These are phyloP conservation scores for Euura lappo DNA, from an alignment of 1,140 invertebrate genomes.

Conservation along the genomic window DNA sequence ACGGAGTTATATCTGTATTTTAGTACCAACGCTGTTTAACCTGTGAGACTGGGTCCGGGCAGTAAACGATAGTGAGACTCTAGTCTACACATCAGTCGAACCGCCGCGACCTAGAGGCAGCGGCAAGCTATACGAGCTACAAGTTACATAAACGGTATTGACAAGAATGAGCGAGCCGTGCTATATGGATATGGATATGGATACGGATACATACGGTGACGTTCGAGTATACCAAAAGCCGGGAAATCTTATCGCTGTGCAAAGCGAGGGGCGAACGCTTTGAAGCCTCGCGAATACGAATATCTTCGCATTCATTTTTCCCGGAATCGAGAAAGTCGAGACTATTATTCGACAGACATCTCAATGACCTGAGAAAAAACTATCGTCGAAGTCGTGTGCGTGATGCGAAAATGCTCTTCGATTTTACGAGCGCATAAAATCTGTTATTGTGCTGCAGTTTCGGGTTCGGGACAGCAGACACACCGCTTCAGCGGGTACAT, in stretches of 20 bases:
- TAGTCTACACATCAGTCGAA: constrained; percentile 4
- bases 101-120: constrained; percentile 3
- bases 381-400: no score
- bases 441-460: neutral
- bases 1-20: no score
- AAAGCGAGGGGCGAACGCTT: neutral
- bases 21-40: neutral
- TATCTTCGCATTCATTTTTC: neutral
- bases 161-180: neutral
- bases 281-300: neutral
- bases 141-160: neutral
- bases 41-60: neutral
- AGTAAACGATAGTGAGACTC: constrained; percentile 3
- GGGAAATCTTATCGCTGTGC: constrained; percentile 5
- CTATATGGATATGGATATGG: neutral
- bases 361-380: no score
- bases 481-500: neutral
- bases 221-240: neutral
- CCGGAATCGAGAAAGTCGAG: neutral
- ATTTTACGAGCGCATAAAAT: neutral
- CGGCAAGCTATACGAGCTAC: neutral
- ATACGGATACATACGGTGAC: neutral
- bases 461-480: neutral
- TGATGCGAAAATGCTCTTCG: neutral
- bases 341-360: no score